Evolutionary conservation across 2,113 vertebrate species (phyloP).

Genomic region (Machaerirhynchus nigripectus): DNA sequence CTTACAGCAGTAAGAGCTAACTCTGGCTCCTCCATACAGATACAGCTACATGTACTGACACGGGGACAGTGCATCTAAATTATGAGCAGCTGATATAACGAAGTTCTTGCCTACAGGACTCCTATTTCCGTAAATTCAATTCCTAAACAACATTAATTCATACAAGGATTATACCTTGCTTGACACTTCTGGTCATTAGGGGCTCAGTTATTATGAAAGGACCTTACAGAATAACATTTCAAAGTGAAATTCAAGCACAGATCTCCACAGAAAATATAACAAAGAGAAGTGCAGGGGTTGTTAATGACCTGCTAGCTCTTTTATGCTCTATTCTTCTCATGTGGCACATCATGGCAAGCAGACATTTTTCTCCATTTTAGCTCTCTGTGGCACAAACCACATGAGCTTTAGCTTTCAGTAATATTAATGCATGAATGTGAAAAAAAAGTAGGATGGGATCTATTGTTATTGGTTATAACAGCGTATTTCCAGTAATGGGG

Average conservation of each 20-base stretch:
- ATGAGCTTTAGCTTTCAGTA: not conserved
- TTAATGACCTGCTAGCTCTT: not conserved
- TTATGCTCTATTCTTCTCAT: not conserved
- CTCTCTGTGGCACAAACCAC: not conserved
- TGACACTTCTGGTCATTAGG: not conserved
- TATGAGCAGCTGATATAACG: not conserved
- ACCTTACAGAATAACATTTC: not conserved
- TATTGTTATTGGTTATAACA: not conserved
- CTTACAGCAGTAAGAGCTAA: not conserved
- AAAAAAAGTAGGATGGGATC: not conserved
- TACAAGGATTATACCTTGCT: not conserved
- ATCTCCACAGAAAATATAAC: not conserved
- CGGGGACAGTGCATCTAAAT: not conserved
- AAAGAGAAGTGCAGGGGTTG: not conserved
- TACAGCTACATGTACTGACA: not conserved
- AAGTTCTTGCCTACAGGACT: not conserved
- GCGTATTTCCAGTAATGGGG: rapidly evolving
- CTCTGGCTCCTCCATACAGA: not conserved
- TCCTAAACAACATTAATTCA: not conserved
- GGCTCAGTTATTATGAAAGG: not conserved
- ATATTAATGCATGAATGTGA: not conserved
- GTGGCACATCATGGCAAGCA: not conserved
- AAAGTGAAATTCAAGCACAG: not conserved
- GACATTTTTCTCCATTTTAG: not conserved
- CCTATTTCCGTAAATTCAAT: not conserved